A percentile compares a stretch with the other conserved stretches of the same genome.
phyloP scores from a whole-genome alignment of 2,113 vertebrate genomes.

The Sapajus apella region DNA sequence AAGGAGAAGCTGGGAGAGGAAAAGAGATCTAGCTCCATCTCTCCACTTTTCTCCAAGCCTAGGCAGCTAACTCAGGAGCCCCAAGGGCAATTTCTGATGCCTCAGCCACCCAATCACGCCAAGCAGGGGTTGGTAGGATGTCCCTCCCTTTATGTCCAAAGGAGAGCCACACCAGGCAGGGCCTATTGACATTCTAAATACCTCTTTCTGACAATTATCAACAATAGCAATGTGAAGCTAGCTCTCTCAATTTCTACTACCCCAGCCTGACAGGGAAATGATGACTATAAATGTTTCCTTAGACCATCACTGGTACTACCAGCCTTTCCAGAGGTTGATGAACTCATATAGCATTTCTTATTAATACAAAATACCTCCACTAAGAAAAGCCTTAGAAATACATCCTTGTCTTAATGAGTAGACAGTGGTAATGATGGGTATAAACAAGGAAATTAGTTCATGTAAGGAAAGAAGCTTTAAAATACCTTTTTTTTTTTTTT shows the following conservation, averaged over 20 bases:
- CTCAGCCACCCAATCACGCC: neutral
- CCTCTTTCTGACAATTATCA: neutral
- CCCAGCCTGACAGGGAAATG: neutral
- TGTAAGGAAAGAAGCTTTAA: conserved; percentile 66
- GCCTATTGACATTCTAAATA: neutral
- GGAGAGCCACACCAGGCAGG: neutral
- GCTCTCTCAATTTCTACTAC: neutral
- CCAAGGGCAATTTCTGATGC: neutral
- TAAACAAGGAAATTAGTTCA: conserved; percentile 43
- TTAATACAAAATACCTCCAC: neutral
- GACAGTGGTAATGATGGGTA: neutral
- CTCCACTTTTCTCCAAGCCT: neutral
- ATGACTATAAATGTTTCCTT: neutral
- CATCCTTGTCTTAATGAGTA: neutral
- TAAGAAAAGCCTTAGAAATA: conserved; percentile 25
- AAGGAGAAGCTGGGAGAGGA: conserved; percentile 32
- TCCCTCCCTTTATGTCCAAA: neutral
- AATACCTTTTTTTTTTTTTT: conserved; percentile 77
- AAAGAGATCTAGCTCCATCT: neutral
- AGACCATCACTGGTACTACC: neutral
- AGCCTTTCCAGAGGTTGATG: neutral
- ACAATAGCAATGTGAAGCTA: neutral
- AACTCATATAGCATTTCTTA: neutral
- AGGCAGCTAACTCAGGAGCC: neutral
- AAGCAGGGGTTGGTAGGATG: neutral